Evolutionary conservation across 2,888 invertebrate species (phyloP), one percentile per base, ranked within the genome.

Genomic region (Shargacucullia verbasci): DNA sequence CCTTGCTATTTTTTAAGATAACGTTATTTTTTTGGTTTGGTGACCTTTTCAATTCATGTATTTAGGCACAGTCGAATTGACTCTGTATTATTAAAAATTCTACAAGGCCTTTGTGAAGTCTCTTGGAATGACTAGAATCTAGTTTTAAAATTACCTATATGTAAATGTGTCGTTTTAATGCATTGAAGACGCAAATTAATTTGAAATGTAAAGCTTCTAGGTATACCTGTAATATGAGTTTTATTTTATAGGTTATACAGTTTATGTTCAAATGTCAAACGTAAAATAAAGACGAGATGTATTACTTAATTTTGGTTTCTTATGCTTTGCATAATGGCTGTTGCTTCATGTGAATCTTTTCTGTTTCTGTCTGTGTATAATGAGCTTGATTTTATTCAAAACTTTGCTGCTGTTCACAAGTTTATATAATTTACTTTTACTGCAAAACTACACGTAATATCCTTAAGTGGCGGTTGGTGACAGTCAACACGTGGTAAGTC

Each of bases 211-310:
- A 14, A 37, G 4, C 20, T n/a, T n/a, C n/a, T 10, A n/a, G 15
- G 10, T 0, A 57, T 44, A 64, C 56, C n/a, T 11, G 44, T 46
- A 41, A 63, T 49, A 43, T 56, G 35, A 37, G 48, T 50, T 56
- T 53, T 56, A 44, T 44, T 25, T 58, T 15, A 4, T 4, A 20
- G 20, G 4, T 31, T 15, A 52, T 31, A 40, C 9, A 38, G n/a
- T 53, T n/a, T n/a, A 8, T 38, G 6, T 46, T 49, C 67, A 61
- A 73, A 71, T 70, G 66, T 49, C 70, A 66, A 38, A 40, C 29
- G 46, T 65, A 46, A 47, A 20, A 15, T 40, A 14, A 35, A 7
- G 34, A 20, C 12, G 5, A 47, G 66, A 25, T 66, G 41, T 34
- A 37, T 53, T 43, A 41, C 25, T 33, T 8, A 11, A 48, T 46